phyloP scores from a whole-genome alignment of 2,113 vertebrate genomes.

The Bos javanicus region DNA sequence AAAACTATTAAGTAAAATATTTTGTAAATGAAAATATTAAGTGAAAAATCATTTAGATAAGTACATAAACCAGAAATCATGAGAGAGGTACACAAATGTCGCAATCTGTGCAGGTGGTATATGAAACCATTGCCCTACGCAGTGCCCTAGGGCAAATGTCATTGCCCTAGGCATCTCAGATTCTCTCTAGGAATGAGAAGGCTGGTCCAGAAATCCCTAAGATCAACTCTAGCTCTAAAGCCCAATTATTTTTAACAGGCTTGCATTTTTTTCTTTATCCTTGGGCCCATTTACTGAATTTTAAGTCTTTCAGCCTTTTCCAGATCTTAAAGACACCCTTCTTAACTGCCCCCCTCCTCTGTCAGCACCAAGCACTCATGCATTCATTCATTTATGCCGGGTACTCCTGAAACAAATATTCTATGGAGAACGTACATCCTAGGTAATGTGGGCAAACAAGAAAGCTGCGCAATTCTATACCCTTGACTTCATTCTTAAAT shows the following conservation, averaged over 20 bases:
- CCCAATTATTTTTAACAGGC: not conserved
- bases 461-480: not conserved
- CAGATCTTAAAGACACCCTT: not conserved
- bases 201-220: not conserved
- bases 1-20: not conserved
- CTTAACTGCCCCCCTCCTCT: not conserved
- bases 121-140: not conserved
- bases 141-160: not conserved
- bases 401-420: not conserved
- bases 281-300: not conserved
- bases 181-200: not conserved
- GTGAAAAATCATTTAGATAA: not conserved
- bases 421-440: not conserved
- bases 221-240: not conserved
- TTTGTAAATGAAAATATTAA: not conserved
- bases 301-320: not conserved
- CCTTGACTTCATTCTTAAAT: not conserved
- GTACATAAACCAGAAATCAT: not conserved
- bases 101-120: not conserved
- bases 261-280: not conserved
- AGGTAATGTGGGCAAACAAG: not conserved
- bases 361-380: not conserved
- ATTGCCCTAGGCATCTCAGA: not conserved
- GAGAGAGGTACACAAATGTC: not conserved
- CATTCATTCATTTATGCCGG: not conserved